These are phyloP conservation scores for Tichodroma muraria DNA, from an alignment of 2,113 vertebrate genomes.

Conservation along the genomic window DNA sequence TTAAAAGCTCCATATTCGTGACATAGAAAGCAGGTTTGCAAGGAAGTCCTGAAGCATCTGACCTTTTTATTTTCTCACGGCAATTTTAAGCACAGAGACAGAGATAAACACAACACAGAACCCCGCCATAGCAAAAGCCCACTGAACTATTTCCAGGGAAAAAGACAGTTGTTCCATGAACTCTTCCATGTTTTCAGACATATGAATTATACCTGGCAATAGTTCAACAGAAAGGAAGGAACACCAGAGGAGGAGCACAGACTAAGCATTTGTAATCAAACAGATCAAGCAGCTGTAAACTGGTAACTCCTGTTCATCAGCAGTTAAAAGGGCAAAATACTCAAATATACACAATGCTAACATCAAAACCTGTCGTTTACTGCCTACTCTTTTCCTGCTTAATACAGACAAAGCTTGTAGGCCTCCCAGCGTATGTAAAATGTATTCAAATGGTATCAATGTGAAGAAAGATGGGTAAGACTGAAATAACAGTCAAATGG, in stretches of 20 bases:
- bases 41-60: background rate
- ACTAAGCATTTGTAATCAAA: background rate
- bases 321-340: background rate
- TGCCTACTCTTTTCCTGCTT: background rate
- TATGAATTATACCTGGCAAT: background rate
- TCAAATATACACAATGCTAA: background rate
- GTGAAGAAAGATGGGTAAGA: background rate
- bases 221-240: background rate
- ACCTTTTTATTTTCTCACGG: background rate
- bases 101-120: background rate
- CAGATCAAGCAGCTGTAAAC: background rate
- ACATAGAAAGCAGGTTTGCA: background rate
- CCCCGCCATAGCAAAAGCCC: background rate
- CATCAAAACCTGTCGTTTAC: background rate
- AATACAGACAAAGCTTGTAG: background rate
- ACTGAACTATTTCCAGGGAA: background rate
- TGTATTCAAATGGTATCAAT: background rate
- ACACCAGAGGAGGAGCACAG: background rate
- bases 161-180: constrained; percentile 10
- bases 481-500: background rate
- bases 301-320: background rate
- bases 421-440: background rate
- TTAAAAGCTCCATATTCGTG: background rate
- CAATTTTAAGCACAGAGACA: background rate
- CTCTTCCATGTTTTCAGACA: constrained; percentile 9